Evolutionary conservation across 2,797 vertebrate species (phyloP).

Genomic region (Lemur catta): DNA sequence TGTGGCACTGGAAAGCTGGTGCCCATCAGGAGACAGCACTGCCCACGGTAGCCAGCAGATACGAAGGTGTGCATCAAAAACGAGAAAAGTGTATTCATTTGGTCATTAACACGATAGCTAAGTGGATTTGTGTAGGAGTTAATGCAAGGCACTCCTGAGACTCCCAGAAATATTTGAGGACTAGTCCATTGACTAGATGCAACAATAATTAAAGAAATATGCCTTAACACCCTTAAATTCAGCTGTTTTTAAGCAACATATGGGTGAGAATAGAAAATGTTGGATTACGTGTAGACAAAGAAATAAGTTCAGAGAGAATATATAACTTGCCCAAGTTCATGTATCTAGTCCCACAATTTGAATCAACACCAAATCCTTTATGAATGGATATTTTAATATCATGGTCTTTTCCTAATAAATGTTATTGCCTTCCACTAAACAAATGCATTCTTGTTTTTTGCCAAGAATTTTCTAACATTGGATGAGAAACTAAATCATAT

Average conservation of each 20-base stretch:
- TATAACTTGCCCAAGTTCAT: neutral
- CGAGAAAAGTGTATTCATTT: neutral
- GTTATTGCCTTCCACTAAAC: conserved; percentile 30
- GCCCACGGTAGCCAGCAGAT: neutral
- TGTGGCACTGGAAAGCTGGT: neutral
- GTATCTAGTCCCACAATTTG: neutral
- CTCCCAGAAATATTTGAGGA: neutral
- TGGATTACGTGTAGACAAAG: neutral
- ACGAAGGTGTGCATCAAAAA: neutral
- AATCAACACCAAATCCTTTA: conserved; percentile 17
- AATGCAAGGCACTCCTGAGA: neutral
- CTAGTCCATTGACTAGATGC: neutral
- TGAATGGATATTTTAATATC: conserved; percentile 7
- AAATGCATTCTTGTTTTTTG: conserved; percentile 20
- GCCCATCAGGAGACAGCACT: neutral
- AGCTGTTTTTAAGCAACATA: neutral
- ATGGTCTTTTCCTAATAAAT: neutral
- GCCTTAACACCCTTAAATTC: neutral
- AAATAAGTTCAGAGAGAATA: neutral
- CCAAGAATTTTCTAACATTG: conserved; percentile 44
- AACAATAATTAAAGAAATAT: neutral
- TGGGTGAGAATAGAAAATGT: neutral
- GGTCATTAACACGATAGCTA: neutral
- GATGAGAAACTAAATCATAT: conserved; percentile 41
- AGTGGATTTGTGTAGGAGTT: neutral